Percentiles rank a stretch among this genome's conserved stretches.
Evolutionary conservation across 2,113 vertebrate species (phyloP).

Genomic region (Cardinalis cardinalis): DNA sequence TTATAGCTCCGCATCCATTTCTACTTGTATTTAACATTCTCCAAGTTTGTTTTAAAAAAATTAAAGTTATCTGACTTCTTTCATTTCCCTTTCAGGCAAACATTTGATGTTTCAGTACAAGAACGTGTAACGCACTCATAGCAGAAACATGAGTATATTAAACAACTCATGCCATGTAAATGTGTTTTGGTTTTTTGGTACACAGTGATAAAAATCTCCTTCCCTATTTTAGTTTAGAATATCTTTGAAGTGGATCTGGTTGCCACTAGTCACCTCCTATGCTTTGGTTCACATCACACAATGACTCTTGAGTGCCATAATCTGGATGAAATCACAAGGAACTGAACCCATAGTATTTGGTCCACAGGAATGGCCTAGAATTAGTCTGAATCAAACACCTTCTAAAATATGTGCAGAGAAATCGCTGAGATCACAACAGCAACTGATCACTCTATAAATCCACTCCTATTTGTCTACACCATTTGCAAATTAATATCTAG

Average conservation of each 20-base stretch:
- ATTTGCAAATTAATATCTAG: neutral
- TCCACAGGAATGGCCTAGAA: neutral
- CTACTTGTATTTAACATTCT: neutral
- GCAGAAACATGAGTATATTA: neutral
- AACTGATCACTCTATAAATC: neutral
- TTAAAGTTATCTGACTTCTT: neutral
- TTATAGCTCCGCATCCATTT: neutral
- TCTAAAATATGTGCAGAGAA: neutral
- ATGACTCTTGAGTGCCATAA: neutral
- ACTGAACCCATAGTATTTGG: neutral
- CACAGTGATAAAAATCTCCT: neutral
- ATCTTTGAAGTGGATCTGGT: neutral
- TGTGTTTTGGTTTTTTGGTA: neutral
- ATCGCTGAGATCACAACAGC: neutral
- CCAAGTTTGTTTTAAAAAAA: neutral
- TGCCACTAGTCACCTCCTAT: neutral
- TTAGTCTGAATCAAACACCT: neutral
- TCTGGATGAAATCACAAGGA: neutral
- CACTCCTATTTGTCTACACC: neutral
- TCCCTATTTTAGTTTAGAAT: neutral
- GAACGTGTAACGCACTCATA: neutral
- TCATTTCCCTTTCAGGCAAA: neutral
- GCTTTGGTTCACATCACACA: neutral
- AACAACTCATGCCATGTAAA: neutral
- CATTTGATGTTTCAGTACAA: neutral